Base-by-base conservation (phyloP, 2,888 invertebrate genomes). In the Acrobasis consociella region DNA sequence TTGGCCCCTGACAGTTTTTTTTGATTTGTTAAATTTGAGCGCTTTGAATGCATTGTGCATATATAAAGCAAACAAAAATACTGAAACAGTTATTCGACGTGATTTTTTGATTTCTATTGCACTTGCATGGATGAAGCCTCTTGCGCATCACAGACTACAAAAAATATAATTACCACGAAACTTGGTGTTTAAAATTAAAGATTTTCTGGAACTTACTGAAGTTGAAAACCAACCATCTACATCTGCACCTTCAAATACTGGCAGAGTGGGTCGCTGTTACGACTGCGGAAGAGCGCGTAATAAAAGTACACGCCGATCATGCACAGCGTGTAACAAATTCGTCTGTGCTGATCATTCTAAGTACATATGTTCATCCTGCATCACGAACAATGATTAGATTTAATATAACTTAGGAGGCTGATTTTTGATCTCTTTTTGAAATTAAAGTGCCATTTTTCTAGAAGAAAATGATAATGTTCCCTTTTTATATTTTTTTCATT, bases 1-100 rank as follows among this genome's bases (percentile, higher is more conserved):
- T 22, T 63, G 60, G 63, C 63, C 63, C 5, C n/a, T 63, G 17
- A 22, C 39, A n/a, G 22, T 60, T 13, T 62, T 65, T 60, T 64
- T 55, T 49, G 56, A 67, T 61, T 62, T 66, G 16, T 15, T 63
- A 49, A 70, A 69, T 61, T 60, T 67, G 46, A 65, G 67, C 16
- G 64, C 66, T 2, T 64, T 68, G 64, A 69, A 70, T 55, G 62
- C 59, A 1, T 62, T 53, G 5, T 13, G 22, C 31, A 53, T 53
- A 9, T 31, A 37, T n/a, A 22, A 2, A 9, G 0, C 9, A 37
- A 53, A 53, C 11, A 37, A 31, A 37, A 9, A 9, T 5, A 1
- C 38, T 5, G n/a, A 3, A 37, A 53, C 38, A 38, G 31, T 53
- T 38, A 11, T 2, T 0, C 38, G 53, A 2, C n/a, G 15, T 13